These are phyloP conservation scores for Drosophila phalerata DNA, from an alignment of 2,888 invertebrate genomes.

Conservation along the genomic window DNA sequence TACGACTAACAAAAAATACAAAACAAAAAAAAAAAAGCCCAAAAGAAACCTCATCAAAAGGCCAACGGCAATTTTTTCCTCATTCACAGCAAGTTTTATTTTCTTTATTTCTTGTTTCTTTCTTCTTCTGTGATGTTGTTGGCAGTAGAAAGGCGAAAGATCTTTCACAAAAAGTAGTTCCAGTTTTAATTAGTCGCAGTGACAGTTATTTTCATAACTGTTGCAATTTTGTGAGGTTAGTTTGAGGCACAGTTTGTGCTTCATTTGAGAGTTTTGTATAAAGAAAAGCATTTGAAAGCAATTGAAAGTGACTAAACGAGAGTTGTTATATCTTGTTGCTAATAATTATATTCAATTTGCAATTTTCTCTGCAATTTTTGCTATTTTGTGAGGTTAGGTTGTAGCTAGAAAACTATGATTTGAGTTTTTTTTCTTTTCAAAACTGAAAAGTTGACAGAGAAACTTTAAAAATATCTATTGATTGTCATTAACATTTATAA, in stretches of 20 bases:
- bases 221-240: conserved; percentile 20
- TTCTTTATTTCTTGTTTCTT: neutral
- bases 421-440: neutral
- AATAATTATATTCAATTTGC: neutral
- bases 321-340: neutral
- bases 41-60: conserved; percentile 26
- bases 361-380: neutral
- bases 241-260: neutral
- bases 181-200: conserved; percentile 57
- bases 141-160: conserved; percentile 36
- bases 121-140: neutral
- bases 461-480: neutral
- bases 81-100: conserved; percentile 6
- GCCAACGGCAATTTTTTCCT: conserved; percentile 38
- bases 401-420: neutral
- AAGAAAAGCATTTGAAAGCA: neutral
- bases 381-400: conserved; percentile 1
- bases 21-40: conserved; percentile 8
- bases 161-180: conserved; percentile 24
- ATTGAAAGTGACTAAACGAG: conserved; percentile 5
- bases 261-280: neutral
- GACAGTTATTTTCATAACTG: conserved; percentile 39
- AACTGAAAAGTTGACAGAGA: neutral
- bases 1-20: conserved; percentile 20
- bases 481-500: neutral